phyloP scores from a whole-genome alignment of 2,113 vertebrate genomes.

The Aleadryas rufinucha region DNA sequence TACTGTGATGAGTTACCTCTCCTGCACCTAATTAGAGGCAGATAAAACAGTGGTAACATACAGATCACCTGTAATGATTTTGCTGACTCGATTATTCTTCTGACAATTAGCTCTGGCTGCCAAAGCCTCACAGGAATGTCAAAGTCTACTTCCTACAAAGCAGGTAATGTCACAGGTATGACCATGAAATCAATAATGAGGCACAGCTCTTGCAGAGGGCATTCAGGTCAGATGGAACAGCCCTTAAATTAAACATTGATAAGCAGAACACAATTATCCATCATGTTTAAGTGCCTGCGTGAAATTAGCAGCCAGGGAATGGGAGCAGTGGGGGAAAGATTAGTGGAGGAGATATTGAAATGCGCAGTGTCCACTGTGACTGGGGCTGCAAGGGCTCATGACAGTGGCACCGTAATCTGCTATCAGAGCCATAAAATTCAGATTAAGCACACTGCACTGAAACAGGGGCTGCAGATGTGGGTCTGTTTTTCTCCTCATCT shows the following conservation, averaged over 20 bases:
- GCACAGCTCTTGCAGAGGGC: constrained; percentile 71
- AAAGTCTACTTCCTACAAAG: constrained; percentile 71
- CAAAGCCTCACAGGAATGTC: constrained; percentile 70
- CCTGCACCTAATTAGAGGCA: constrained; percentile 72
- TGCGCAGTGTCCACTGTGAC: constrained; percentile 17
- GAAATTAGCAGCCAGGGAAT: constrained; percentile 69
- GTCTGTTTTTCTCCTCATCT: not conserved
- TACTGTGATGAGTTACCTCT: constrained; percentile 57
- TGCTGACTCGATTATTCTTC: constrained; percentile 76
- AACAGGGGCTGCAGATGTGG: not conserved
- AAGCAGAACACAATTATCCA: constrained; percentile 69
- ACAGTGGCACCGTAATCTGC: not conserved
- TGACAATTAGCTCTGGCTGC: constrained; percentile 72
- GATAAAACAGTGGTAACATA: constrained; percentile 74
- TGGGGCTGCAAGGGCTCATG: constrained; percentile 21
- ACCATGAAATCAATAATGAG: constrained; percentile 78
- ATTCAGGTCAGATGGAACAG: constrained; percentile 74
- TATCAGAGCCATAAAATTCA: constrained; percentile 59
- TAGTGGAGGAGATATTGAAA: constrained; percentile 50
- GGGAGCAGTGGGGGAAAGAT: constrained; percentile 53
- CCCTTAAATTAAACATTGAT: constrained; percentile 72
- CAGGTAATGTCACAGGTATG: constrained; percentile 78
- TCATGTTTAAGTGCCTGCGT: constrained; percentile 66
- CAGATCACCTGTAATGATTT: constrained; percentile 76
- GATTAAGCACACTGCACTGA: constrained; percentile 10